A percentile compares a stretch with the other conserved stretches of the same genome.
phyloP scores from a whole-genome alignment of 2,797 vertebrate genomes.

The Alauda arvensis region DNA sequence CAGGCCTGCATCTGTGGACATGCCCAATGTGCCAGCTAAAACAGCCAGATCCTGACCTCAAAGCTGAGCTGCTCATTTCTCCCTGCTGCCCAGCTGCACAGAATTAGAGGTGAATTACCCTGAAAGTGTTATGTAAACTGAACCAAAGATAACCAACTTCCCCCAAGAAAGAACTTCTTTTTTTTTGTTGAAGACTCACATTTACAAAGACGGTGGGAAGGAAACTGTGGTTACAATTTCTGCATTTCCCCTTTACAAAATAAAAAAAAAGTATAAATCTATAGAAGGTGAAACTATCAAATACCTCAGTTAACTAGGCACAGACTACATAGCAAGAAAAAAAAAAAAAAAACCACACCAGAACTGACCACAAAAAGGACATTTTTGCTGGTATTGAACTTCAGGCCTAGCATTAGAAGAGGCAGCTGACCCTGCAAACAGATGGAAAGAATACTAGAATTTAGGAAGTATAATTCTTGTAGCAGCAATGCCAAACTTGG shows the following conservation, averaged over 20 bases:
- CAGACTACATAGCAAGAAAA: background rate
- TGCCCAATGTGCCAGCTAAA: background rate
- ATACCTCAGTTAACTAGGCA: background rate
- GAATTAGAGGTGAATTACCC: conserved; percentile 13
- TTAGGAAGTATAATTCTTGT: background rate
- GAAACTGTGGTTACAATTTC: background rate
- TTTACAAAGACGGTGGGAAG: background rate
- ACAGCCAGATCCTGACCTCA: background rate
- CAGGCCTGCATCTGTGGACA: background rate
- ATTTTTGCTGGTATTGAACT: background rate
- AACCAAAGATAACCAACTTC: background rate
- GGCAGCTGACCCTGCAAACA: background rate
- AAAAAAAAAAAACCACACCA: background rate
- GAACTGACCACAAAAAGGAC: background rate
- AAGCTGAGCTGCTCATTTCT: background rate
- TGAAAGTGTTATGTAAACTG: background rate
- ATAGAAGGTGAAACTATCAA: background rate
- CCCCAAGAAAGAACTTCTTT: background rate
- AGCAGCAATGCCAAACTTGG: background rate
- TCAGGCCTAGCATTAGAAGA: background rate
- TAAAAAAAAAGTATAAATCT: background rate
- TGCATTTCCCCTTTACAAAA: background rate
- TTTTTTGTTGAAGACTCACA: background rate
- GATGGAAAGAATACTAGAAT: background rate
- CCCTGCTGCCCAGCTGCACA: background rate